Evolutionary conservation across 2,888 invertebrate genomes (phyloP), one percentile per base, ranked within the genome.

Genomic region (Nomada ferruginata): DNA sequence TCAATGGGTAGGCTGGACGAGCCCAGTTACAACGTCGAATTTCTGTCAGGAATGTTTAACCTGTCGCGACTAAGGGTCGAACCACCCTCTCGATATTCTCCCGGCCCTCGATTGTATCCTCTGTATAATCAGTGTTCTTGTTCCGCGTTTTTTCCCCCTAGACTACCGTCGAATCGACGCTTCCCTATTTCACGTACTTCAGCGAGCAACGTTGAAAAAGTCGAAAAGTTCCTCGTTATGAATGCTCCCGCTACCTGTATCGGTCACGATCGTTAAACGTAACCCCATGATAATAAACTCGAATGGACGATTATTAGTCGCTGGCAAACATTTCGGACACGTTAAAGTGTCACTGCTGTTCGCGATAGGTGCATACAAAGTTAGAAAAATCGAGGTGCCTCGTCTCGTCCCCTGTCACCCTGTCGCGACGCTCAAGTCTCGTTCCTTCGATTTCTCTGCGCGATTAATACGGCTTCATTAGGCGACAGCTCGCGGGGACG

Each of bases 391-490:
- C 36, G 36, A 7, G 29, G 47, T 47, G 47, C 13, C 47, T 15
- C 47, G 47, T 47, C 15, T 47, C 47, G 47, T 15, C 47, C 15
- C 47, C 13, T 47, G 15, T 47, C 47, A 15, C 47, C 15, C 13
- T 47, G 47, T 47, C 47, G 15, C 47, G 18, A n/a, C 18, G 9
- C 29, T n/a, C n/a, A 36, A 42, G 36, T 23, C 20, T 10, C 53
- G 15, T 68, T 68, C 50, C 53, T 26, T 15, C 20, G 63, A 63
- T 71, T 72, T 61, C 63, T 70, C 26, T 65, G 61, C 23, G 53
- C 44, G 71, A 71, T 57, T 55, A 63, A 70, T 64, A 75, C 63
- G 78, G 76, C 73, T 77, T 79, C 70, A 75, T 87, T 85, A 86
- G 61, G 65, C 76, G 76, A 63, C 72, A 60, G 55, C 26, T 76